Evolutionary conservation across 2,113 vertebrate species (phyloP).

Genomic region (Labeo rohita): DNA sequence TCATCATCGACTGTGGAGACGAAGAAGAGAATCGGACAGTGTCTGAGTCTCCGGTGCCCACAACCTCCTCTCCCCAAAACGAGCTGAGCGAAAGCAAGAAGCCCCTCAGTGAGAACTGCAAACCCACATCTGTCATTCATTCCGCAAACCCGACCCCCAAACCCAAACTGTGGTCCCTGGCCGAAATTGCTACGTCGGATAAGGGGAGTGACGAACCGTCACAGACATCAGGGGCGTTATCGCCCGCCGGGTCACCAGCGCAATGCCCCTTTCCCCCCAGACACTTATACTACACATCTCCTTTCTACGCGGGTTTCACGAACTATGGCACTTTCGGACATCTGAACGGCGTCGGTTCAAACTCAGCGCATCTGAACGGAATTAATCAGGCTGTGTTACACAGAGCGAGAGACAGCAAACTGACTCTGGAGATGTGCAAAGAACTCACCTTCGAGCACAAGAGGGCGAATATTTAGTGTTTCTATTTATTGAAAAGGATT

Average conservation of each 20-base stretch:
- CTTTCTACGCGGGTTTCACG: conserved; percentile 87
- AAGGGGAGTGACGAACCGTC: conserved; percentile 71
- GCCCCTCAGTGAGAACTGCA: conserved; percentile 56
- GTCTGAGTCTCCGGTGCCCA: conserved; percentile 55
- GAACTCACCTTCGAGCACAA: conserved; percentile 86
- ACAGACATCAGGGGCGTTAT: conserved; percentile 64
- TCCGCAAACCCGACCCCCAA: conserved; percentile 79
- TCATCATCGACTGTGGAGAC: conserved; percentile 74
- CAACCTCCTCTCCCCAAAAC: conserved; percentile 67
- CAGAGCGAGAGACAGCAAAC: conserved; percentile 84
- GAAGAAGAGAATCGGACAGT: conserved; percentile 73
- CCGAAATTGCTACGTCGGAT: conserved; percentile 89
- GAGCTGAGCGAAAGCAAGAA: conserved; percentile 52
- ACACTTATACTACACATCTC: conserved; percentile 86
- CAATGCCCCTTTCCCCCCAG: conserved; percentile 81
- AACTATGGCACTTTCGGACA: conserved; percentile 85
- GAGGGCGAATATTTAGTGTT: conserved; percentile 83
- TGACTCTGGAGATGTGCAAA: conserved; percentile 84
- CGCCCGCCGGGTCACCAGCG: conserved; percentile 75
- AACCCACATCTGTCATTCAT: conserved; percentile 78
- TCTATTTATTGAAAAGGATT: conserved; percentile 10
- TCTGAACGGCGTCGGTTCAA: conserved; percentile 64
- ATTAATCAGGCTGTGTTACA: conserved; percentile 88
- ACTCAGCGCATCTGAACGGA: conserved; percentile 82
- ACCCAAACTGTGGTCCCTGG: conserved; percentile 93